A percentile compares a stretch with the other conserved stretches of the same genome.
These are phyloP conservation scores for Caiman crocodilus DNA, from an alignment of 2,797 vertebrate genomes.

Conservation along the genomic window DNA sequence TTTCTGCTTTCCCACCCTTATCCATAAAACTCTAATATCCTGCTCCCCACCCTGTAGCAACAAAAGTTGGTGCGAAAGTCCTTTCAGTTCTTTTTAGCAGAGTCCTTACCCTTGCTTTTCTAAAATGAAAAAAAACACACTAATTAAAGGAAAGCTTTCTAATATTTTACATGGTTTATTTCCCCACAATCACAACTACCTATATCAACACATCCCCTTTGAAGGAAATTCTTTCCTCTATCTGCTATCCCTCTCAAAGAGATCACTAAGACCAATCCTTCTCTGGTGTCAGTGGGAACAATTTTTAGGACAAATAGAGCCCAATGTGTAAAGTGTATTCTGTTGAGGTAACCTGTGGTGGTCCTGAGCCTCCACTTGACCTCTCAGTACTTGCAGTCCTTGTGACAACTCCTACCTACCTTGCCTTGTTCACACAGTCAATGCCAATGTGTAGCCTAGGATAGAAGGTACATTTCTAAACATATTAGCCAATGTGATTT, in stretches of 20 bases:
- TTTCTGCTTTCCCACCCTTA: neutral
- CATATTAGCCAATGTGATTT: neutral
- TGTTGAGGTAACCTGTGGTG: neutral
- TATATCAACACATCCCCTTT: neutral
- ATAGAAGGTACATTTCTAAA: conserved; percentile 43
- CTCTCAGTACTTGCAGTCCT: neutral
- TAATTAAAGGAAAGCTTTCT: neutral
- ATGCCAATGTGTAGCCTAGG: conserved; percentile 24
- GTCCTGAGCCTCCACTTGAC: neutral
- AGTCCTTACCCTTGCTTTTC: conserved; percentile 7
- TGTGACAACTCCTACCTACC: conserved; percentile 6
- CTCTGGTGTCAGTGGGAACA: neutral
- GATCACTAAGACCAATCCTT: neutral
- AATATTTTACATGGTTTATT: neutral
- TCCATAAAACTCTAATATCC: neutral
- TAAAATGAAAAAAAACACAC: neutral
- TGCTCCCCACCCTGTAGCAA: neutral
- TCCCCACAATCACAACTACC: fast-evolving
- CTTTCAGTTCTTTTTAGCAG: neutral
- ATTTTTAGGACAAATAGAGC: neutral
- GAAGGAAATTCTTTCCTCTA: neutral
- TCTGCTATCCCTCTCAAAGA: neutral
- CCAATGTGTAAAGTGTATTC: neutral
- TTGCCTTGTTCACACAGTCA: neutral
- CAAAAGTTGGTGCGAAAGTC: neutral